Evolutionary conservation across 2,797 vertebrate genomes (phyloP).

Genomic region (Argentina silus): DNA sequence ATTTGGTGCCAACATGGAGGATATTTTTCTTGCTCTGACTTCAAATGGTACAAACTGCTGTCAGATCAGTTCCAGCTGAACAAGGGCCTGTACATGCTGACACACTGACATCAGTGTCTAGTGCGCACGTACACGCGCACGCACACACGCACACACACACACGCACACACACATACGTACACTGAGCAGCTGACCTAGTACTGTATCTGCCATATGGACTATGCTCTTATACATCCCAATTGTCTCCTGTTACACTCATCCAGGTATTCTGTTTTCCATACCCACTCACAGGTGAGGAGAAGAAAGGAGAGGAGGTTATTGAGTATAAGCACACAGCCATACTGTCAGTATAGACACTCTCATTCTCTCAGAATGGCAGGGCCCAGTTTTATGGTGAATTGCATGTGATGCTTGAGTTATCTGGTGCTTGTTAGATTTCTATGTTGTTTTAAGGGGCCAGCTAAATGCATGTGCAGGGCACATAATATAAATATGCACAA

Average conservation of each 20-base stretch:
- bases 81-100: background rate
- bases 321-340: conserved; percentile 6
- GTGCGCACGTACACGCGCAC: background rate
- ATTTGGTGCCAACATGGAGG: background rate
- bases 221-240: background rate
- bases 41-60: background rate
- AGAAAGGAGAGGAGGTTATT: conserved; percentile 2
- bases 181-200: background rate
- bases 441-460: conserved; percentile 71
- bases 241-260: no score
- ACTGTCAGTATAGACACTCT: conserved; percentile 28
- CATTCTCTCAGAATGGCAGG: conserved; percentile 7
- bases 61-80: background rate
- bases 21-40: background rate
- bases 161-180: background rate
- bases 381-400: conserved; percentile 19
- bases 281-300: conserved; percentile 7
- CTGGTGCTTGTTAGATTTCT: conserved; percentile 30
- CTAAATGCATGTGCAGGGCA: conserved; percentile 70
- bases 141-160: background rate
- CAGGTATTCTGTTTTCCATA: background rate
- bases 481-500: conserved; percentile 64
- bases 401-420: conserved; percentile 50
- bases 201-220: background rate
- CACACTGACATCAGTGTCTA: background rate